These are phyloP conservation scores for Epinotia ramella DNA, from an alignment of 2,888 invertebrate species.

Conservation along the genomic window DNA sequence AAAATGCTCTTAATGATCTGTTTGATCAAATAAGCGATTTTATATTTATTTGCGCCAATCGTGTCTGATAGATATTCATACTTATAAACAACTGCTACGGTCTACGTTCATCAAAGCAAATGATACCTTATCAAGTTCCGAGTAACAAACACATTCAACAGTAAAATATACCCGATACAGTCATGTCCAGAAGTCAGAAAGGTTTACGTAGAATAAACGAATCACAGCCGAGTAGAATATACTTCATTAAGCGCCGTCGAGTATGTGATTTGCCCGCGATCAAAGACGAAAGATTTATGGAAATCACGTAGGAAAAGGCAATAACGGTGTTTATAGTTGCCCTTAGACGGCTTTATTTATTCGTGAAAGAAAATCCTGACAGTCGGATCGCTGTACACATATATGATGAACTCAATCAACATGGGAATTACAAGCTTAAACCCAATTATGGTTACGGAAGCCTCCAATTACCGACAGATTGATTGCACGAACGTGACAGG, in stretches of 20 bases:
- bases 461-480: constrained; percentile 19
- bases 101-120: too few species aligned
- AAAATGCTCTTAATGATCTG: constrained; percentile 1
- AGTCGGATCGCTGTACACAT: constrained; percentile 11
- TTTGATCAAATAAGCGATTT: background rate
- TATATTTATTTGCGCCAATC: background rate
- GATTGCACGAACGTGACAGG: constrained; percentile 16
- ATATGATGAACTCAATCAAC: constrained; percentile 19
- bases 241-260: constrained; percentile 39
- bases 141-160: too few species aligned
- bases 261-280: constrained; percentile 35
- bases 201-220: background rate
- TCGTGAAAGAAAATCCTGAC: constrained; percentile 25
- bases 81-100: background rate
- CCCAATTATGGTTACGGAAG: constrained; percentile 18
- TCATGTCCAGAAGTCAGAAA: background rate
- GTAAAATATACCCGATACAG: background rate
- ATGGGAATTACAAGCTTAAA: constrained; percentile 22
- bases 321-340: constrained; percentile 38
- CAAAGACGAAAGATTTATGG: constrained; percentile 39
- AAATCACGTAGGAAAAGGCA: constrained; percentile 35
- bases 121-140: too few species aligned
- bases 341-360: constrained; percentile 10
- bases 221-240: constrained; percentile 30
- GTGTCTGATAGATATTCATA: background rate